These are phyloP conservation scores for Eristalis tenax DNA, from an alignment of 2,888 invertebrate species.

Conservation along the genomic window DNA sequence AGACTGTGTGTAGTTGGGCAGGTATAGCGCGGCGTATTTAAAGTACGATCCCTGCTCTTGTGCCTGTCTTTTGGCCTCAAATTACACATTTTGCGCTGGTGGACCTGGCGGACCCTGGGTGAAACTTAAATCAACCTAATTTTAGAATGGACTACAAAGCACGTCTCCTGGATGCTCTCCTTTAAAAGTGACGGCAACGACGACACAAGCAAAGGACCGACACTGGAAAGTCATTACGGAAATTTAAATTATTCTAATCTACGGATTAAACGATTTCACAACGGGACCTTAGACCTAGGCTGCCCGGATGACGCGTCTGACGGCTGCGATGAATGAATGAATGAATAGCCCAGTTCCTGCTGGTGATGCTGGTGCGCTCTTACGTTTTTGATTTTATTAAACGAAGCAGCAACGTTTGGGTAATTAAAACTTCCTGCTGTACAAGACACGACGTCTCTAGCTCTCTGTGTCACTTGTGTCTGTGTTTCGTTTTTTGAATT, in stretches of 20 bases:
- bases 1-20: neutral
- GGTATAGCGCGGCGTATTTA: conserved; percentile 12
- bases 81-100: conserved; percentile 39
- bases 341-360: neutral
- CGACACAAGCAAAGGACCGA: neutral
- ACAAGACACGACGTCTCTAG: conserved; percentile 9
- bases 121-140: conserved; percentile 54
- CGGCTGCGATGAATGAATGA: conserved; percentile 24
- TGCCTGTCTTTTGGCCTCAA: conserved; percentile 28
- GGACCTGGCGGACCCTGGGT: conserved; percentile 47
- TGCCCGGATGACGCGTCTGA: conserved; percentile 11
- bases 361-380: conserved; percentile 12
- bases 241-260: conserved; percentile 63
- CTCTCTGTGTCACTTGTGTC: neutral
- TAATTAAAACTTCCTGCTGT: conserved; percentile 44
- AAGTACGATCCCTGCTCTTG: conserved; percentile 5
- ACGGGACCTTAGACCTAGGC: conserved; percentile 35
- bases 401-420: conserved; percentile 31
- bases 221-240: conserved; percentile 57
- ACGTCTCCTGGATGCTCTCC: conserved; percentile 14
- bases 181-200: neutral
- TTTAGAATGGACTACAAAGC: conserved; percentile 28
- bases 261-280: conserved; percentile 56
- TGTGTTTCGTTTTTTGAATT: conserved; percentile 5
- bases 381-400: conserved; percentile 39